phyloP scores from a whole-genome alignment of 64 coral and sea anemone genomes.

The Dendrophyllia cribrosa region DNA sequence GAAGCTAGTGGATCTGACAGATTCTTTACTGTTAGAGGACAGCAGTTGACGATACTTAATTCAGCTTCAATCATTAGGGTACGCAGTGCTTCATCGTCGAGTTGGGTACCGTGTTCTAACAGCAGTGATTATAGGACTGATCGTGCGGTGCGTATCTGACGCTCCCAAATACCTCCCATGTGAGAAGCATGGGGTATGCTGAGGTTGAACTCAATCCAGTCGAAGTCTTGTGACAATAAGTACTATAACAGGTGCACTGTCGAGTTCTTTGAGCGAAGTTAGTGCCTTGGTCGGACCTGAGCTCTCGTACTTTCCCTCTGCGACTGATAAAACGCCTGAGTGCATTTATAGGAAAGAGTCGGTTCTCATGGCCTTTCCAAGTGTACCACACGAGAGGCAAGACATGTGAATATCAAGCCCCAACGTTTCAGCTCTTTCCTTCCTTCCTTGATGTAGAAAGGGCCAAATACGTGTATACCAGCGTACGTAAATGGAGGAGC shows the following conservation, averaged over 20 bases:
- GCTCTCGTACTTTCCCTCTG: constrained; percentile 56
- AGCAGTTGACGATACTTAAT: constrained; percentile 54
- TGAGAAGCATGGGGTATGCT: constrained; percentile 54
- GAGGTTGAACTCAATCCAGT: constrained; percentile 43
- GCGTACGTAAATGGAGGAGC: constrained; percentile 37
- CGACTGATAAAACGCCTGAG: constrained; percentile 58
- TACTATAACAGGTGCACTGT: constrained; percentile 16
- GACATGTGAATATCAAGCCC: too few species aligned
- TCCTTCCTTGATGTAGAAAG: too few species aligned
- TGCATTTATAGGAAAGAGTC: constrained; percentile 12
- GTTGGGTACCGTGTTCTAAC: constrained; percentile 8
- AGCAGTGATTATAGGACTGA: constrained; percentile 49
- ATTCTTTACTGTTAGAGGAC: constrained; percentile 37
- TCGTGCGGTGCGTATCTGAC: constrained; percentile 44
- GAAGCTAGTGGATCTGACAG: constrained; percentile 16
- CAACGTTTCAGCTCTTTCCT: constrained; percentile 59
- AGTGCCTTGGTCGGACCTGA: constrained; percentile 45
- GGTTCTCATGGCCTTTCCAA: constrained; percentile 34
- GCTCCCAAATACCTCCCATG: constrained; percentile 58
- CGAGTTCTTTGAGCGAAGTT: constrained; percentile 12
- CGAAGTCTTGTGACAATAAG: constrained; percentile 40
- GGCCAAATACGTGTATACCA: too few species aligned
- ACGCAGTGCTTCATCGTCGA: constrained; percentile 51
- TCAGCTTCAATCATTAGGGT: constrained; percentile 46
- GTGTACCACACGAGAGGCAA: constrained; percentile 44